Conservation (phyloP, 2,888 invertebrate species). For the Phania funesta region DNA sequence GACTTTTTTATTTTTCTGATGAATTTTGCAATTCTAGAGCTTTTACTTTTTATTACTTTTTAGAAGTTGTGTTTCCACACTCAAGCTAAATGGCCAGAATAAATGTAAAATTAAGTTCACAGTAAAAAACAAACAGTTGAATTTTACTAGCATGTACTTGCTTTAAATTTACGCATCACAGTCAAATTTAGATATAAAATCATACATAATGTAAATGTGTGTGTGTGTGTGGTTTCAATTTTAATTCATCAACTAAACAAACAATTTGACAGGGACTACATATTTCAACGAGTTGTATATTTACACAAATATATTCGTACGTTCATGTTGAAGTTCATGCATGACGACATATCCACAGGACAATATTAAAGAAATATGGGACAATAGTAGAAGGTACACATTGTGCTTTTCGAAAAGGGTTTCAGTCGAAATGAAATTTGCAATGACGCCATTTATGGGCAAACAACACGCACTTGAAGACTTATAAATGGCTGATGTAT, state of each 20-base stretch:
- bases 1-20: slow-evolving; percentile 12
- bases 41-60: slow-evolving; percentile 14
- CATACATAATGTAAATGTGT: neutral
- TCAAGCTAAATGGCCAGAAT: slow-evolving; percentile 40
- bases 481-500: no score
- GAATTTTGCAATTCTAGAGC: slow-evolving; percentile 4
- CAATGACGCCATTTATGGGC: no score
- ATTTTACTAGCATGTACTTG: neutral
- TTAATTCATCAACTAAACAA: slow-evolving; percentile 49
- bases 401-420: neutral
- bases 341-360: slow-evolving; percentile 5
- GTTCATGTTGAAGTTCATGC: neutral
- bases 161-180: neutral
- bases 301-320: neutral
- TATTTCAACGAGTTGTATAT: slow-evolving; percentile 3
- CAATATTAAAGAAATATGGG: neutral
- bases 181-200: neutral
- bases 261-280: neutral
- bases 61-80: neutral
- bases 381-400: neutral
- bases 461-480: no score
- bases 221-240: slow-evolving; percentile 17
- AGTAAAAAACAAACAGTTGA: neutral
- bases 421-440: no score
- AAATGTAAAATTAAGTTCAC: neutral